Evolutionary conservation across 2,113 vertebrate genomes (phyloP), one percentile per base, ranked within the genome.

Genomic region (Cochlearius cochlearius): DNA sequence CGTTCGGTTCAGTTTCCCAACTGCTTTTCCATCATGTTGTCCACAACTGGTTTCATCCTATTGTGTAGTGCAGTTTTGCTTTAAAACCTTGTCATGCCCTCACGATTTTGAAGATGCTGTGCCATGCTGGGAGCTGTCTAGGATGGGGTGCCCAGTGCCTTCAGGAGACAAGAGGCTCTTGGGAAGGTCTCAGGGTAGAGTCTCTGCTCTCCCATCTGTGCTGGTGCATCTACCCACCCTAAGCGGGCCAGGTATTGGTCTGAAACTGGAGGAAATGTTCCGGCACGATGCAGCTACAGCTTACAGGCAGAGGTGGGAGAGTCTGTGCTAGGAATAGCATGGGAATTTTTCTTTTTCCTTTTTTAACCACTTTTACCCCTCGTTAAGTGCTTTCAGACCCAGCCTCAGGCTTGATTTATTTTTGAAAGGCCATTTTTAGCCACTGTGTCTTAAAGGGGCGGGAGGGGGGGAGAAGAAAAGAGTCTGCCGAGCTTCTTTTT

Each of bases 351-450:
- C 22, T 39, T 79, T 88, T 55, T 49, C 25, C 34, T 69, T 90
- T 86, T 91, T 90, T 56, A 93, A 75, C 59, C 27, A 73, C 52
- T 96, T 91, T 93, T 95, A 77, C 52, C 41, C 41, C 21, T 85
- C 7, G 7, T 85, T 87, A 93, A 90, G 39, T 77, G 64, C 49
- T 91, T 89, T 93, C 83, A 96, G 53, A 82, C 45, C 73, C 74
- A 91, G 84, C 60, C 77, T 95, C 47, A n/a, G 72, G 58, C 78
- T 87, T 76, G 59, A 85, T 85, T 95, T 88, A 82, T 95, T 96
- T 95, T 90, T 78, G 74, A 81, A 91, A 88, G 89, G n/a, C 62
- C 75, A 86, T 94, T 94, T 91, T 95, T 91, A 93, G 77, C 30
- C 36, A 39, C 53, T 20, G 11, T 86, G 23, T 50, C 66, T 86